phyloP scores from a whole-genome alignment of 2,888 invertebrate genomes.

The Drosophila mulleri region DNA sequence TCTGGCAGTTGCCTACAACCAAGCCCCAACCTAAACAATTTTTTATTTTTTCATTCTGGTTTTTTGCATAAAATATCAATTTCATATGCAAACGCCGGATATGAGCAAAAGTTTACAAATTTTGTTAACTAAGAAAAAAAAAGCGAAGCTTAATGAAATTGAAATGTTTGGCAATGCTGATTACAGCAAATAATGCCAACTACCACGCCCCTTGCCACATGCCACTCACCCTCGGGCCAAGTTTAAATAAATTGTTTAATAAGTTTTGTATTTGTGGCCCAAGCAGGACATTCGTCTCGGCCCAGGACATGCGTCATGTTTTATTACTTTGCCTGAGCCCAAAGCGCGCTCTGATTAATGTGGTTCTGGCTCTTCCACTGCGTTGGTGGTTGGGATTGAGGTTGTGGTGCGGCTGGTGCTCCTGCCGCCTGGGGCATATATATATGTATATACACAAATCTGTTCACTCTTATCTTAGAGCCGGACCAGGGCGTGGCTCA shows the following conservation, averaged over 20 bases:
- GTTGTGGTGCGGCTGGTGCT: not conserved
- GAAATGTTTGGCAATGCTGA: slow-evolving; percentile 47
- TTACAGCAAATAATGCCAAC: slow-evolving; percentile 7
- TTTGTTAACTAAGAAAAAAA: slow-evolving; percentile 6
- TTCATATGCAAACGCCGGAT: slow-evolving; percentile 66
- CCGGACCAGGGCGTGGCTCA: slow-evolving; percentile 36
- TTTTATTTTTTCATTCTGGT: not conserved
- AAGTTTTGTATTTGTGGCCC: slow-evolving; percentile 37
- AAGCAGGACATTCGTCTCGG: slow-evolving; percentile 37
- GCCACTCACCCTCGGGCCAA: not conserved
- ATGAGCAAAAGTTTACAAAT: slow-evolving; percentile 53
- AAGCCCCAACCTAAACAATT: not conserved
- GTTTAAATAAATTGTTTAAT: slow-evolving; percentile 70
- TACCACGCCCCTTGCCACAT: slow-evolving; percentile 11
- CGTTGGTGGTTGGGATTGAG: not conserved
- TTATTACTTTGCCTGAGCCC: slow-evolving; percentile 23
- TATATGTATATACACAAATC: slow-evolving; percentile 32
- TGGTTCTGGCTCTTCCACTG: slow-evolving; percentile 10
- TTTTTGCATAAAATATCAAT: slow-evolving; percentile 81
- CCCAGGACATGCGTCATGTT: slow-evolving; percentile 27
- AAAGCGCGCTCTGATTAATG: slow-evolving; percentile 54
- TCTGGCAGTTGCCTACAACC: slow-evolving; percentile 36
- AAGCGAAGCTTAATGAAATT: slow-evolving; percentile 65
- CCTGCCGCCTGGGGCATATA: slow-evolving; percentile 18
- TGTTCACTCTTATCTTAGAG: slow-evolving; percentile 46